Percentiles rank a stretch among this genome's conserved stretches.
phyloP scores from a whole-genome alignment of 2,113 vertebrate species.

The Chloebia gouldiae region DNA sequence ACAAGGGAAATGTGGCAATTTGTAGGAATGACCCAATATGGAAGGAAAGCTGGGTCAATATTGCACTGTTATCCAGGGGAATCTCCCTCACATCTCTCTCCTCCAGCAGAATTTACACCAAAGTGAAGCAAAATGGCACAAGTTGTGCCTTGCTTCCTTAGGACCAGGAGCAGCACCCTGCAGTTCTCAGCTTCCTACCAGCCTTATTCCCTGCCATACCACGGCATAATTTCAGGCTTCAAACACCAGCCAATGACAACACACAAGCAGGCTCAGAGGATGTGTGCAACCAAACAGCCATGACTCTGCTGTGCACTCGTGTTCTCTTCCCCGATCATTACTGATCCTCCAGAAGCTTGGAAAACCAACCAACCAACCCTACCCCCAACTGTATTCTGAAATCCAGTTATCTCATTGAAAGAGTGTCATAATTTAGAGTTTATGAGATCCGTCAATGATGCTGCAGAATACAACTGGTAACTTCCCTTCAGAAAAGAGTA shows the following conservation, averaged over 20 bases:
- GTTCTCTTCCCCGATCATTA: conserved; percentile 23
- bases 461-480: not conserved
- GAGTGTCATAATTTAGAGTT: not conserved
- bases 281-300: not conserved
- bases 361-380: not conserved
- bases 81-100: not conserved
- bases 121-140: not conserved
- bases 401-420: not conserved
- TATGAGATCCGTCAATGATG: not conserved
- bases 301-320: not conserved
- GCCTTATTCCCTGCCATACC: not conserved
- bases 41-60: not conserved
- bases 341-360: not conserved
- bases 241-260: conserved; percentile 17
- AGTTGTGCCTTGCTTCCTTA: not conserved
- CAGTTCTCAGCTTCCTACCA: not conserved
- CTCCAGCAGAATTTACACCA: not conserved
- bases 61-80: not conserved
- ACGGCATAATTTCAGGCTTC: conserved; percentile 29
- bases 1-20: conserved; percentile 52
- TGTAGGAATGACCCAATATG: not conserved
- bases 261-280: conserved; percentile 10
- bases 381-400: not conserved
- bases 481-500: not conserved
- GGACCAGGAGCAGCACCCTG: not conserved